These are phyloP conservation scores for Alces alces DNA, from an alignment of 2,113 vertebrate genomes.

Conservation along the genomic window DNA sequence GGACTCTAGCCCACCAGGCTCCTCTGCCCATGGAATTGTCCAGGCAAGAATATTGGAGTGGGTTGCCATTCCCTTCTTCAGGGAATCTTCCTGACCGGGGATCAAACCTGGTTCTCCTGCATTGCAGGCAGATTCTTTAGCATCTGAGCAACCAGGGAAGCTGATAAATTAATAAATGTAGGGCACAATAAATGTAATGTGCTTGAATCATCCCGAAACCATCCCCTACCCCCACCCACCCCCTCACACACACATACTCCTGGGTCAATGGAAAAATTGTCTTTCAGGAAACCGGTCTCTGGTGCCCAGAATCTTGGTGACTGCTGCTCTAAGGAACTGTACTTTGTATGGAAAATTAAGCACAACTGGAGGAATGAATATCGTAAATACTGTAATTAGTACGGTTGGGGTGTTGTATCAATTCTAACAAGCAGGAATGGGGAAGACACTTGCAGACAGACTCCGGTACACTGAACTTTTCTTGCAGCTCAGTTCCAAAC, in stretches of 20 bases:
- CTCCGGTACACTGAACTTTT: not conserved
- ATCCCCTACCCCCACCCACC: not conserved
- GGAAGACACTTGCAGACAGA: not conserved
- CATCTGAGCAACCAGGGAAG: not conserved
- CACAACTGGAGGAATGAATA: not conserved
- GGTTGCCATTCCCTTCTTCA: not conserved
- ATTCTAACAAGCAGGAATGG: not conserved
- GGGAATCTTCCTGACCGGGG: not conserved
- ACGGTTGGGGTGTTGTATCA: not conserved
- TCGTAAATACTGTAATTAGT: not conserved
- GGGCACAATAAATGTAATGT: not conserved
- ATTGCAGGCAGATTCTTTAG: not conserved
- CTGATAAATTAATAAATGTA: not conserved
- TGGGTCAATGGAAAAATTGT: not conserved
- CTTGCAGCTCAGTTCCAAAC: not conserved
- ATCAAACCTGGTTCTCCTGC: not conserved
- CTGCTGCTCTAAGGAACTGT: not conserved
- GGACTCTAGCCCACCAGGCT: not conserved
- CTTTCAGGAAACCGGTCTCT: not conserved
- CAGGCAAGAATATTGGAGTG: not conserved
- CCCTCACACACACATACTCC: not conserved
- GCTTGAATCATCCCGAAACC: not conserved
- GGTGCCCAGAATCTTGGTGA: not conserved
- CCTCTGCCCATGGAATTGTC: not conserved
- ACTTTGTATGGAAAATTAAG: not conserved